Base-by-base conservation (phyloP, 2,888 invertebrate genomes). In the Melinaea menophilus region DNA sequence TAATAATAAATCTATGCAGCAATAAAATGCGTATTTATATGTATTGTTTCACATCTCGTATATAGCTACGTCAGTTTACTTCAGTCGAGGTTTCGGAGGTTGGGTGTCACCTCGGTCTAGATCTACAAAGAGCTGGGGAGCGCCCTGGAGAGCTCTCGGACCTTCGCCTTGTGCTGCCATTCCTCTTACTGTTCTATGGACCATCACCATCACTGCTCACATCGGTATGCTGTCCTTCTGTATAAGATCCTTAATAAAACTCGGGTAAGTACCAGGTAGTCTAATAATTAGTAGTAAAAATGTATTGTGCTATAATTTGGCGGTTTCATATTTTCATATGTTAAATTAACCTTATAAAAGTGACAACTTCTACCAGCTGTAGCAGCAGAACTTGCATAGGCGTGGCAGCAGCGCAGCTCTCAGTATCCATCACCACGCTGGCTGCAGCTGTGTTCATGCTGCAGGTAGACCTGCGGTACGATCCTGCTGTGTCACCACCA, bases 51-150 rank as follows among this genome's bases (percentile, higher is more conserved):
- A 9, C 22, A 58, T 33, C 22, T 51, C 5, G 48, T 63, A 58
- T 73, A 0, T 75, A 90, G 90, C 90, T 2, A 82, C 79, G 59
- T 90, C 90, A 69, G 86, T 90, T 3, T 90, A 90, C 85, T 90
- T 82, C 77, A 90, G 90, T 67, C 78, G 90, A 5, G 90, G 90
- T 0, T 90, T 90, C 62, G 90, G 90, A 2, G 90, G 90, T 0
- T 90, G 90, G 90, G 82, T 79, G 5, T 82, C 87, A 0, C 84
- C 89, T 5, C 74, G 86, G n/a, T 76, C 86, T 0, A 73, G 81
- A 35, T 70, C 84, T 0, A 76, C 81, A 0, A 75, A 76, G 2
- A 73, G 58, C 35, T 90, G 89, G 90, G 88, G 88, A 0, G 79
- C 81, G 1, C 90, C 90, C 0, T 90, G 90, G 90, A 69, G 90